A percentile compares a stretch with the other conserved stretches of the same genome.
These are phyloP conservation scores for Semibalanus balanoides DNA, from an alignment of 1,140 invertebrate genomes.

Conservation along the genomic window DNA sequence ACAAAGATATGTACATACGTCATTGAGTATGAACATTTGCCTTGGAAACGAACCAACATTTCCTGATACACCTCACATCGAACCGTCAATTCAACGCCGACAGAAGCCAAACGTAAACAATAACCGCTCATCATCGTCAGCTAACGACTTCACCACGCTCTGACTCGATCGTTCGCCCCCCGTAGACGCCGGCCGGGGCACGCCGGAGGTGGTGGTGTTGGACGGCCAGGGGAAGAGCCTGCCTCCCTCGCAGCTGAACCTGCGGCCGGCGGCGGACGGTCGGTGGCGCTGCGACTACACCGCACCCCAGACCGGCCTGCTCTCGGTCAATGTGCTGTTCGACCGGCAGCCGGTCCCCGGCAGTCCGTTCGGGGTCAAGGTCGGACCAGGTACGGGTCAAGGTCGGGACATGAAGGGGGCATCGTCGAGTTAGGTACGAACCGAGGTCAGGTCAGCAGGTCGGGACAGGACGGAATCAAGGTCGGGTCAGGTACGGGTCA, in stretches of 20 bases:
- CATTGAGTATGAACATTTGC: no score
- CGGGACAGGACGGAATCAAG: no score
- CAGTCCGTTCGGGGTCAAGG: conserved; percentile 64
- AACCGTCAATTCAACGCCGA: no score
- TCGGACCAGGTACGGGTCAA: conserved; percentile 38
- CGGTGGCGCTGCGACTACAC: conserved; percentile 71
- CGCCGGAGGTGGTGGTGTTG: conserved; percentile 67
- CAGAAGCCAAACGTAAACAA: no score
- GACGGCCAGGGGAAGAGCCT: conserved; percentile 48
- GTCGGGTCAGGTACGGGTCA: no score
- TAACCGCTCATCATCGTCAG: neutral
- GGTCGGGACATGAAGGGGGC: no score
- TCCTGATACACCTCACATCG: no score
- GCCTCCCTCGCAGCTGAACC: conserved; percentile 53
- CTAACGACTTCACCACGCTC: neutral
- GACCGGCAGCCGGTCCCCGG: conserved; percentile 66
- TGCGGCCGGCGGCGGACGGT: conserved; percentile 60
- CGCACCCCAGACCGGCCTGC: conserved; percentile 52
- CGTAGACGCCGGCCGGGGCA: conserved; percentile 62
- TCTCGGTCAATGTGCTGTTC: conserved; percentile 80
- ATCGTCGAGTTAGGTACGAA: no score
- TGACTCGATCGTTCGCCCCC: neutral
- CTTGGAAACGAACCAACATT: no score
- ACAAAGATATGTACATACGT: no score
- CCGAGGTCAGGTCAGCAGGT: no score